phyloP scores from a whole-genome alignment of 2,888 invertebrate species.

The Rhyacophila evoluta region DNA sequence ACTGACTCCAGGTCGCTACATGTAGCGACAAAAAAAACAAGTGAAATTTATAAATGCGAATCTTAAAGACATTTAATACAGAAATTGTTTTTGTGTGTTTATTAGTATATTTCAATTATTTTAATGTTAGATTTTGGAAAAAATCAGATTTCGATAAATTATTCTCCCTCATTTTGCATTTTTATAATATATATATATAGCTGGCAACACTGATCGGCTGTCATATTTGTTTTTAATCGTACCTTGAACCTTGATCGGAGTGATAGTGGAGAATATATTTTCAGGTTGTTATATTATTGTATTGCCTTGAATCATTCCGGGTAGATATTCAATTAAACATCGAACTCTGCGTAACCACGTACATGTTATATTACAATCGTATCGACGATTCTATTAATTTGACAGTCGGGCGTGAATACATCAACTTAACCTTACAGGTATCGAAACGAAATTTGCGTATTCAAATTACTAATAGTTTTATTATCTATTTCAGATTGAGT shows the following conservation, averaged over 20 bases:
- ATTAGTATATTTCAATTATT: no score
- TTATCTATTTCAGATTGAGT: neutral
- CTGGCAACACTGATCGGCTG: no score
- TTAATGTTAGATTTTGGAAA: no score
- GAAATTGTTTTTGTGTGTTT: no score
- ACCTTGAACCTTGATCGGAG: neutral
- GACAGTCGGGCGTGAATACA: neutral
- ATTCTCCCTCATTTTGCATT: no score
- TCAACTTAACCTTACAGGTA: conserved; percentile 6
- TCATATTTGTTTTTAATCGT: neutral
- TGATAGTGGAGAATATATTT: neutral
- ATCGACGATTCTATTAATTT: neutral
- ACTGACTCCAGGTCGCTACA: no score
- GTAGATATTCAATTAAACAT: neutral
- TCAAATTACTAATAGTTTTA: neutral
- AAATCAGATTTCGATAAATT: no score
- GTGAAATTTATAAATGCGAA: no score
- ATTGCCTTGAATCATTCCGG: neutral
- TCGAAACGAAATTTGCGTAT: neutral
- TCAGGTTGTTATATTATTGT: neutral
- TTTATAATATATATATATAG: no score
- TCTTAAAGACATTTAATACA: no score
- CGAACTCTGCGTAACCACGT: neutral
- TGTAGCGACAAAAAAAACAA: no score
- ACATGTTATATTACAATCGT: neutral